Conservation (phyloP, 2,113 vertebrate species). For the Numida meleagris region DNA sequence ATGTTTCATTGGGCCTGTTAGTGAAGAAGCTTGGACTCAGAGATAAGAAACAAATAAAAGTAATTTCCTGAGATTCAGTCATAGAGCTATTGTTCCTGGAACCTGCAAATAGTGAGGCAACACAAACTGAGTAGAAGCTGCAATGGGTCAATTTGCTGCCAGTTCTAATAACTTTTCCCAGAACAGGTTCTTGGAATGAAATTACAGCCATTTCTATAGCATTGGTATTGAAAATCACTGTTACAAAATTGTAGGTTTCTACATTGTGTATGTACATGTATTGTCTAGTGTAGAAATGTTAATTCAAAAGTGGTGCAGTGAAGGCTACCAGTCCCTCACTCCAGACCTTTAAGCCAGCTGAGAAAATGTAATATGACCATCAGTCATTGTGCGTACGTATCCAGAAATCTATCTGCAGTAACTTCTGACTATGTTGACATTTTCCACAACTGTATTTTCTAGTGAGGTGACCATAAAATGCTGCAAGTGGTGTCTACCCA, state of each 20-base stretch:
- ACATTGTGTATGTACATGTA: neutral
- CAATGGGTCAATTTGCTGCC: neutral
- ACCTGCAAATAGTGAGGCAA: neutral
- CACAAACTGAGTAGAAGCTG: neutral
- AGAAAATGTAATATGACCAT: neutral
- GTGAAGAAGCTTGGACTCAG: neutral
- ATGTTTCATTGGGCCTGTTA: neutral
- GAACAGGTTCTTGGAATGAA: neutral
- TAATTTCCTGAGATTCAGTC: neutral
- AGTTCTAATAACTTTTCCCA: neutral
- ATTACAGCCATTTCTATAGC: neutral
- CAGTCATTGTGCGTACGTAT: accelerated
- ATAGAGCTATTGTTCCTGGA: neutral
- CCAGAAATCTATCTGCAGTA: neutral
- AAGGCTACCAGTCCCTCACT: neutral
- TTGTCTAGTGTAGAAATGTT: neutral
- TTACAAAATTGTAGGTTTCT: neutral
- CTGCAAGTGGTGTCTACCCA: neutral
- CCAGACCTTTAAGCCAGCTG: neutral
- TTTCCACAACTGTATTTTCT: neutral
- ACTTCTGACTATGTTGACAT: neutral
- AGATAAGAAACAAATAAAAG: neutral
- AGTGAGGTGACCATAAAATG: neutral
- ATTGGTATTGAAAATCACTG: neutral
- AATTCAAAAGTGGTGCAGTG: neutral